A percentile compares a stretch with the other conserved stretches of the same genome.
Conservation (phyloP, 2,113 vertebrate genomes). For the Crotalus helleri region DNA sequence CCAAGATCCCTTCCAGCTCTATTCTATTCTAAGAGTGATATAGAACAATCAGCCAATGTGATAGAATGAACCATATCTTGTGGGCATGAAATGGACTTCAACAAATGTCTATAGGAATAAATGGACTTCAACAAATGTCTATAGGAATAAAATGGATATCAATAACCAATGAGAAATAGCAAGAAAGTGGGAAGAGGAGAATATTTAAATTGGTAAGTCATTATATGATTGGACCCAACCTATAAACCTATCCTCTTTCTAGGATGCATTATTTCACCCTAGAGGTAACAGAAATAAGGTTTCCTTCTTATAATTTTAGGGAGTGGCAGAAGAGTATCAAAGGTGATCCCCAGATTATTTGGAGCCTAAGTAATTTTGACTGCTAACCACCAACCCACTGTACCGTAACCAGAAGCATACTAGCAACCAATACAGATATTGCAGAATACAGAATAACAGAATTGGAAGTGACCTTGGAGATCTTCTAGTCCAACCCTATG, state of each 20-base stretch:
- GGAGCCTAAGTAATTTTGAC: not conserved
- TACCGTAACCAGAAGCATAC: not conserved
- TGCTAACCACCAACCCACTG: not conserved
- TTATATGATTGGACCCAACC: not conserved
- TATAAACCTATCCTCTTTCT: not conserved
- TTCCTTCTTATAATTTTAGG: not conserved
- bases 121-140: not conserved
- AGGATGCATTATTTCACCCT: not conserved
- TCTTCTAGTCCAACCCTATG: not conserved
- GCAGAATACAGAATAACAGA: not conserved
- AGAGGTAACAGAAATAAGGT: not conserved
- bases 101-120: not conserved
- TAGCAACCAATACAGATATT: not conserved
- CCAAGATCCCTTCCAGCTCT: no score
- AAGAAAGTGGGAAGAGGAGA: not conserved
- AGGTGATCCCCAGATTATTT: not conserved
- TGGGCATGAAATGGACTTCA: not conserved
- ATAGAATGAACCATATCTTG: not conserved
- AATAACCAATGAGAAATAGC: not conserved
- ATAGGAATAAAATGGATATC: not conserved
- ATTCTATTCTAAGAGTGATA: not conserved
- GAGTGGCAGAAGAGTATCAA: not conserved
- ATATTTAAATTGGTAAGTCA: not conserved
- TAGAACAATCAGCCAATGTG: not conserved
- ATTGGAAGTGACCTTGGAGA: not conserved